phyloP scores from a whole-genome alignment of 2,113 vertebrate genomes.

The Orcinus orca region DNA sequence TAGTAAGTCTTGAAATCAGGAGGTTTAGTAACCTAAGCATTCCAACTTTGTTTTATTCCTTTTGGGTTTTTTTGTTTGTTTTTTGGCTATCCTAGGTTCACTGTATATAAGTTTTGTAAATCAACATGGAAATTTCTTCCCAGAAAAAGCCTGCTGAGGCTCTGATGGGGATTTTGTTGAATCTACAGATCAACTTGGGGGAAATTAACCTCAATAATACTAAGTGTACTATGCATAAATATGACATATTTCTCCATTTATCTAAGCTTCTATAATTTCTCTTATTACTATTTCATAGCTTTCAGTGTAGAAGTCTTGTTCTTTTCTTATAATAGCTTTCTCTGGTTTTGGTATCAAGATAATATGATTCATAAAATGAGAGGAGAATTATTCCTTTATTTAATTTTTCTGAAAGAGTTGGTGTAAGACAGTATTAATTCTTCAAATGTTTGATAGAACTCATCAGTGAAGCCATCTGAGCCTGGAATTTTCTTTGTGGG shows the following conservation, averaged over 20 bases:
- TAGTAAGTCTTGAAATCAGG: neutral
- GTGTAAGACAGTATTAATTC: neutral
- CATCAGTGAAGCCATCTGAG: neutral
- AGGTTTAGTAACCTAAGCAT: neutral
- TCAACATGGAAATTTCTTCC: neutral
- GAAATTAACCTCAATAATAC: neutral
- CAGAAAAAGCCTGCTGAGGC: neutral
- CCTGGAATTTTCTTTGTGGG: neutral
- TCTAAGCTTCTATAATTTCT: neutral
- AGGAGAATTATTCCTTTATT: neutral
- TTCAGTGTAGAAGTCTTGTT: neutral
- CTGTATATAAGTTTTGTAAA: neutral
- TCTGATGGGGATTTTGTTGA: neutral
- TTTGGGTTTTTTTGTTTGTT: neutral
- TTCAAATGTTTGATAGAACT: neutral
- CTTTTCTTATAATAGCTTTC: neutral
- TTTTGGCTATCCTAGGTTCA: neutral
- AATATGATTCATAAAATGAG: neutral
- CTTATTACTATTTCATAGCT: neutral
- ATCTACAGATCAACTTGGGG: neutral
- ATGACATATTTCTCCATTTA: neutral
- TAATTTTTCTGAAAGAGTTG: neutral
- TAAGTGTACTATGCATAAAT: neutral
- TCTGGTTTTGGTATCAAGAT: neutral
- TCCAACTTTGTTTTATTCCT: neutral